Percentiles rank a stretch among this genome's conserved stretches.
Evolutionary conservation across 2,113 vertebrate genomes (phyloP).

Genomic region (Hypomesus transpacificus): DNA sequence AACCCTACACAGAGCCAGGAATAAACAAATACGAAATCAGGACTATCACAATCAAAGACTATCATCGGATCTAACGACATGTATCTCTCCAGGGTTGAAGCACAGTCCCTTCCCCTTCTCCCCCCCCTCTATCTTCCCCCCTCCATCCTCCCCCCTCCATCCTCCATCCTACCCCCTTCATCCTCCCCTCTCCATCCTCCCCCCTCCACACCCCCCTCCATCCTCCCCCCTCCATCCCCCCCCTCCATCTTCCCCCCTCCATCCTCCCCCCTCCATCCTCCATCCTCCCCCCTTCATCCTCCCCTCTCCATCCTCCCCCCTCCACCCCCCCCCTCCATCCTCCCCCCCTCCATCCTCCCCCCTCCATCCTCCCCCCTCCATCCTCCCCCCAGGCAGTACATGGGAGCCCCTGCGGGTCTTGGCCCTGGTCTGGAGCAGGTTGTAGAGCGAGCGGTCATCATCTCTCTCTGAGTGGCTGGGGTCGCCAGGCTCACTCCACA

Average conservation of each 20-base stretch:
- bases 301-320: no score
- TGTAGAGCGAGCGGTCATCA: slow-evolving; percentile 73
- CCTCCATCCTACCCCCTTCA: no score
- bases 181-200: neutral
- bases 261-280: no score
- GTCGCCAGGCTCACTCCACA: slow-evolving; percentile 79
- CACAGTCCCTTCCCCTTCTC: neutral
- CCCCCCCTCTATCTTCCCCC: neutral
- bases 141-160: no score
- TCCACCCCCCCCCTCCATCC: no score
- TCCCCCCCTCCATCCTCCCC: no score
- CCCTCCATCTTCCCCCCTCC: no score
- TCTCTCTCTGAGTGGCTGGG: slow-evolving; percentile 74
- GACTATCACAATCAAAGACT: neutral
- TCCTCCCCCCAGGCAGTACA: slow-evolving; percentile 46
- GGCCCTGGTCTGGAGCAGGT: slow-evolving; percentile 72
- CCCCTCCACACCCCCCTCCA: no score
- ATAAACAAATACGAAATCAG: neutral
- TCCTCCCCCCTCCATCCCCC: no score
- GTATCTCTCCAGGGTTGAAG: neutral
- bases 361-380: neutral
- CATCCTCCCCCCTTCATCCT: no score
- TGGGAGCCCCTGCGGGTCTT: slow-evolving; percentile 73
- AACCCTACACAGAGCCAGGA: slow-evolving; percentile 61
- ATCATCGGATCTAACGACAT: neutral